Evolutionary conservation across 2,113 vertebrate genomes (phyloP), one percentile per base, ranked within the genome.

Genomic region (Colinus virginianus): DNA sequence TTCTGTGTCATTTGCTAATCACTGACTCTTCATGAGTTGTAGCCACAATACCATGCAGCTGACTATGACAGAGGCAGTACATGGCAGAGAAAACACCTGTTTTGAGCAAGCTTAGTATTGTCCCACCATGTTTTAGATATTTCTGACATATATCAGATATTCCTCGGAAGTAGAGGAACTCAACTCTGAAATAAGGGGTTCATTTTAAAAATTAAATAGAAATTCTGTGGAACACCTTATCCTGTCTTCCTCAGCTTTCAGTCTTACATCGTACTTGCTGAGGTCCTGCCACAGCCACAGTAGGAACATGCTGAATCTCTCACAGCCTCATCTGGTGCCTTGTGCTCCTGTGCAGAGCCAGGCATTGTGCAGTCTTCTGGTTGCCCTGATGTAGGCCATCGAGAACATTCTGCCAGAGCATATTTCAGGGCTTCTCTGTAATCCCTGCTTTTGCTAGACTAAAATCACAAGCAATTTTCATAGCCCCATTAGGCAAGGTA

Each of bases 391-490:
- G 78, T 36, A 88, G 40, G 72, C 30, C 34, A 91, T 78, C 64
- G 51, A 96, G 25, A 90, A 91, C 91, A 87, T 34, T 67, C 78
- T 82, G n/a, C 67, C 85, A 64, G 67, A 90, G 17, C 34, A 63
- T 46, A 59, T 67, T 88, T 91, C 83, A 55, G 55, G 78, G 63
- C 48, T 75, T 62, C 40, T 38, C 78, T 59, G 45, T 77, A 49
- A 72, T 46, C 40, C 72, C 61, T 87, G 48, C 80, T 97, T 97
- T 95, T 81, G 70, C 95, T 87, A 88, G 68, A 67, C 40, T 85
- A 88, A 94, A 96, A 96, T 96, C 89, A 96, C 71, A 96, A 83
- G 87, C 51, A 38, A 90, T 96, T 92, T 96, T 94, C 92, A 93
- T 68, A 92, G 94, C 80, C 6, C 61, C 40, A 93, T 96, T 95